phyloP scores from a whole-genome alignment of 2,888 invertebrate species.

The Mycogona germanica region DNA sequence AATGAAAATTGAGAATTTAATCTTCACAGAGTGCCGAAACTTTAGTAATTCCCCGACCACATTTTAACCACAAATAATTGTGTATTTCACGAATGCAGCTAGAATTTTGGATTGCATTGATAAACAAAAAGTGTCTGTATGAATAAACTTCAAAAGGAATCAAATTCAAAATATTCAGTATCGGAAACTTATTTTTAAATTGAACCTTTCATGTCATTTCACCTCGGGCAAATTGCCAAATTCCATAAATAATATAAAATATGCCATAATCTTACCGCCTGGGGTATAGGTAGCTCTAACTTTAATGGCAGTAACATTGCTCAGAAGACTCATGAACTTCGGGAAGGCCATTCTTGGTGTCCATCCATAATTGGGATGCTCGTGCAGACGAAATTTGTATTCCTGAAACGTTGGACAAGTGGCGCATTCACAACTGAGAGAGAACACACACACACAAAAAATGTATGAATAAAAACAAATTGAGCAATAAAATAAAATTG shows the following conservation, averaged over 20 bases:
- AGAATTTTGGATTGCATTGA: too few species aligned
- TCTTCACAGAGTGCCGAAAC: too few species aligned
- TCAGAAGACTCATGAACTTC: constrained; percentile 82
- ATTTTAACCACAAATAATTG: too few species aligned
- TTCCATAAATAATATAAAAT: not conserved
- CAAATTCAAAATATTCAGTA: not conserved
- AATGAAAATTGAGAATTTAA: too few species aligned
- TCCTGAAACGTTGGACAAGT: constrained; percentile 39
- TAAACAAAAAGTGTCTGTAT: too few species aligned
- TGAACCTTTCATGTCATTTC: not conserved
- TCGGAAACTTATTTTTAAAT: not conserved
- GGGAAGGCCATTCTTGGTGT: constrained; percentile 74
- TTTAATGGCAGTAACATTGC: constrained; percentile 86
- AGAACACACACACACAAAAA: too few species aligned
- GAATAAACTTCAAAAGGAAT: too few species aligned
- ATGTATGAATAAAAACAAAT: too few species aligned
- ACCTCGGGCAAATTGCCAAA: not conserved
- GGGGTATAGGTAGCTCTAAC: constrained; percentile 83
- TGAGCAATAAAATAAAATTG: too few species aligned
- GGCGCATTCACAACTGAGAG: not conserved
- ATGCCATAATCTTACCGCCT: constrained; percentile 43
- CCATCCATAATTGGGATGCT: constrained; percentile 87
- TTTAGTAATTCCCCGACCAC: too few species aligned
- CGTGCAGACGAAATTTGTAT: constrained; percentile 78
- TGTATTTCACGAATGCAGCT: too few species aligned